These are phyloP conservation scores for Delphinapterus leucas DNA, from an alignment of 2,113 vertebrate species.

Conservation along the genomic window DNA sequence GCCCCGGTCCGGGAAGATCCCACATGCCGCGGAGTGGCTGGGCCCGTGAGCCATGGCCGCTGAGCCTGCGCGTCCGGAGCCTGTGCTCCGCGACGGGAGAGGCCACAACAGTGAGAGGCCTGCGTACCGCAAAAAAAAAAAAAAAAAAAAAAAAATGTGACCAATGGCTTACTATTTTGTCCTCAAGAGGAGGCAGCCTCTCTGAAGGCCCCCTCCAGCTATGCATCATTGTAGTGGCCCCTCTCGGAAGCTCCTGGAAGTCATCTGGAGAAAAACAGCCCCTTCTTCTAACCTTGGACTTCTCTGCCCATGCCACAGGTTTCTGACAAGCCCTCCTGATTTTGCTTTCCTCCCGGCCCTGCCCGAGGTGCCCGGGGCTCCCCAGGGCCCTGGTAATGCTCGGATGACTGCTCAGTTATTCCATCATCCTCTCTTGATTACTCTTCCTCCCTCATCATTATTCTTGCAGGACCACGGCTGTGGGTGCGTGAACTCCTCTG, in stretches of 20 bases:
- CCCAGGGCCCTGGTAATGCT: not conserved
- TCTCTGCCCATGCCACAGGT: fast-evolving
- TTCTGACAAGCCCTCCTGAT: not conserved
- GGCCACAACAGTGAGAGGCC: too few species aligned
- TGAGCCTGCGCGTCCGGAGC: too few species aligned
- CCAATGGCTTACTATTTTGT: constrained; percentile 10
- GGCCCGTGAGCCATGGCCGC: too few species aligned
- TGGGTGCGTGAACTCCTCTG: not conserved
- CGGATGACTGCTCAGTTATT: not conserved
- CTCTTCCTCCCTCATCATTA: not conserved
- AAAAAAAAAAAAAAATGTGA: not conserved
- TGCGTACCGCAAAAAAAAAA: too few species aligned
- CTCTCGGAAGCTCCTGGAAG: not conserved
- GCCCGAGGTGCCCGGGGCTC: not conserved
- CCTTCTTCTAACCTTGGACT: not conserved
- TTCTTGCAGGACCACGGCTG: not conserved
- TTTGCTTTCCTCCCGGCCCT: not conserved
- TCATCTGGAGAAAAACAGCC: not conserved
- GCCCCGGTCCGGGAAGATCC: too few species aligned
- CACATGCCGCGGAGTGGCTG: too few species aligned
- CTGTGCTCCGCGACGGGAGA: too few species aligned
- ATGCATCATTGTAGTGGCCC: not conserved
- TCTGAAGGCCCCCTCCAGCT: not conserved
- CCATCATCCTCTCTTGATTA: not conserved
- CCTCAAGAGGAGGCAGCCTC: not conserved